A percentile compares a stretch with the other conserved stretches of the same genome.
phyloP scores from a whole-genome alignment of 1,140 invertebrate species.

The Anagrus nilaparvatae region DNA sequence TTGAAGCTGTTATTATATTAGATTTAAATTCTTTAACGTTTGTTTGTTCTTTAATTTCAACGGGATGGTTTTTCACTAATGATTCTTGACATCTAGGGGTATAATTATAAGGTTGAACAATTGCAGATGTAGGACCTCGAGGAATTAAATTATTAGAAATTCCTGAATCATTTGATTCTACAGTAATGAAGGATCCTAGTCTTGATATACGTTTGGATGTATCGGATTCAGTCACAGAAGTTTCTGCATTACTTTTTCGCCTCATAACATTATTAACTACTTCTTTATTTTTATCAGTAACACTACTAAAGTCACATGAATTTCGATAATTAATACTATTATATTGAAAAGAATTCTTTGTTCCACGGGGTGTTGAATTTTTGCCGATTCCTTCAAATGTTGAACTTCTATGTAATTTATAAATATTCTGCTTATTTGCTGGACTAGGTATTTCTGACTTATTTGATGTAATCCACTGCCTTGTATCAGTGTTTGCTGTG shows the following conservation, averaged over 20 bases:
- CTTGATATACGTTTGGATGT: constrained; percentile 40
- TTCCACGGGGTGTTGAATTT: constrained; percentile 8
- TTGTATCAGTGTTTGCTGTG: constrained; percentile 47
- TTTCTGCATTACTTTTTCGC: constrained; percentile 6
- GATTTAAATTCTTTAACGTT: constrained; percentile 18
- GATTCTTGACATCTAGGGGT: constrained; percentile 33
- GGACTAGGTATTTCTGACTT: too few species aligned
- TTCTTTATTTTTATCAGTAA: constrained; percentile 27
- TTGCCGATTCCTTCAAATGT: constrained; percentile 55
- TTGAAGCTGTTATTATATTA: constrained; percentile 27
- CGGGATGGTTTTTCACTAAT: constrained; percentile 16
- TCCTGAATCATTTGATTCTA: too few species aligned
- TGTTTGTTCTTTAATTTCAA: constrained; percentile 20
- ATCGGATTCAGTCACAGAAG: constrained; percentile 13
- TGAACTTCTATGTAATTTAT: constrained; percentile 53
- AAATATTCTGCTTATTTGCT: constrained; percentile 29
- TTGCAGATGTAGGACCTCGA: constrained; percentile 36
- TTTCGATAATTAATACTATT: constrained; percentile 26
- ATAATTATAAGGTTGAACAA: constrained; percentile 47
- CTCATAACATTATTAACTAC: constrained; percentile 11
- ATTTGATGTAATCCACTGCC: constrained; percentile 50
- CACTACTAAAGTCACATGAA: constrained; percentile 31
- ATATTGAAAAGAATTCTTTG: constrained; percentile 3
- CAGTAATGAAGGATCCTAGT: constrained; percentile 40
- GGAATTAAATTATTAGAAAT: too few species aligned